Conservation (phyloP, 1,140 invertebrate genomes). For the Choristoneura fumiferana region DNA sequence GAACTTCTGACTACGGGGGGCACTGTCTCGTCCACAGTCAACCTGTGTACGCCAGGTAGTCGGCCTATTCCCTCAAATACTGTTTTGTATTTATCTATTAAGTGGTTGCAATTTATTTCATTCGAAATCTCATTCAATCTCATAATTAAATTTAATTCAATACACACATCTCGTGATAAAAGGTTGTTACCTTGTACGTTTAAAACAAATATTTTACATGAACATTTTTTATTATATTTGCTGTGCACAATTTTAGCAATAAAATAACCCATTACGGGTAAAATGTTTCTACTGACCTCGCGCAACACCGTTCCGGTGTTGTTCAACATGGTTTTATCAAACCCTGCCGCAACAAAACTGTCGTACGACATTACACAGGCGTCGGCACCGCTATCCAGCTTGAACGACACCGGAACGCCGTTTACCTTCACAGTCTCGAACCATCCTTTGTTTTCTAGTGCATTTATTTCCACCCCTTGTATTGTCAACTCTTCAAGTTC, state of each 20-base stretch:
- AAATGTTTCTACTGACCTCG: background rate
- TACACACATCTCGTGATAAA: conserved; percentile 2
- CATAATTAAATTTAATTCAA: background rate
- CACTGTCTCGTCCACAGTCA: conserved; percentile 6
- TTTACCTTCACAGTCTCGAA: background rate
- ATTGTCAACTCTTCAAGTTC: background rate
- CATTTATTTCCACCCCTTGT: background rate
- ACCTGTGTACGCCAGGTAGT: conserved; percentile 1
- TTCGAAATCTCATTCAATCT: background rate
- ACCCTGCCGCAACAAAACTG: background rate
- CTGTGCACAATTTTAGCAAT: too few relatives aligned
- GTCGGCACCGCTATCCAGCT: background rate
- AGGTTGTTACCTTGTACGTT: conserved; percentile 13
- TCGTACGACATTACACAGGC: background rate
- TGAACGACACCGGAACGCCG: background rate
- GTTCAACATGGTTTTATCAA: background rate
- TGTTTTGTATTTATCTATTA: background rate
- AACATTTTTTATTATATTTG: background rate
- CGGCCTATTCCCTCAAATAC: conserved; percentile 18
- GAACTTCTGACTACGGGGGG: conserved; percentile 8
- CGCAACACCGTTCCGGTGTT: background rate
- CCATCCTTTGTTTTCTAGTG: background rate
- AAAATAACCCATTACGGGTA: background rate
- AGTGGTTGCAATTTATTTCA: too few relatives aligned
- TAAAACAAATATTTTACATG: conserved; percentile 15